phyloP scores from a whole-genome alignment of 1,140 invertebrate genomes.

The Tetragonula clypearis region DNA sequence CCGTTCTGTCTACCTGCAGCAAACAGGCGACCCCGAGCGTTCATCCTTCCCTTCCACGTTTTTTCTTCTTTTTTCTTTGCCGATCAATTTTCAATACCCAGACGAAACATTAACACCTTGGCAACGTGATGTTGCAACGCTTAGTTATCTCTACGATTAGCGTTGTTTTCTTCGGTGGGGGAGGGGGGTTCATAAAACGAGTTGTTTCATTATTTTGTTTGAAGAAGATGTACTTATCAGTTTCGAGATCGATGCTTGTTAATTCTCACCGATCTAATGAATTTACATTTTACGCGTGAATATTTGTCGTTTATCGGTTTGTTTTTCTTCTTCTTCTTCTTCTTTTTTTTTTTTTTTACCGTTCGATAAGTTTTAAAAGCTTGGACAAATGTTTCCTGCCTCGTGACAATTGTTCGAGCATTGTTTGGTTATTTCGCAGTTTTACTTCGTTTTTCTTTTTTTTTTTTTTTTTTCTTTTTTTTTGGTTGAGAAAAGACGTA shows the following conservation, averaged over 20 bases:
- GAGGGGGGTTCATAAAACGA: not conserved
- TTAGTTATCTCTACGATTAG: slow-evolving; percentile 5
- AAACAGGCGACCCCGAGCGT: not conserved
- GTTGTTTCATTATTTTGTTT: not conserved
- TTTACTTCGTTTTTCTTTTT: not conserved
- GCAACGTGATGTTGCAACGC: not conserved
- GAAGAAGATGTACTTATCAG: not conserved
- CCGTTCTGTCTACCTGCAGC: not conserved
- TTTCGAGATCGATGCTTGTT: not conserved
- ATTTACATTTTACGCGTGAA: not conserved
- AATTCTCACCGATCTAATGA: not conserved
- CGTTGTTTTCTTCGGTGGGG: not conserved
- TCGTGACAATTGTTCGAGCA: not conserved
- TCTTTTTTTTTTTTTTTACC: slow-evolving; percentile 8
- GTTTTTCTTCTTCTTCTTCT: too few species aligned
- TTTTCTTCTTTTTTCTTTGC: too few species aligned
- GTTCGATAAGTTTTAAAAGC: not conserved
- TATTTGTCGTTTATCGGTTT: not conserved
- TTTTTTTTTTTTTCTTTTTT: not conserved
- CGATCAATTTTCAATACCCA: slow-evolving; percentile 2
- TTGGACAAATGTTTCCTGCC: not conserved
- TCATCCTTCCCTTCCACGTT: not conserved
- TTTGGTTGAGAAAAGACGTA: not conserved
- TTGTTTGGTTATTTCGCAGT: too few species aligned
- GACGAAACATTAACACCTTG: not conserved